A percentile compares a stretch with the other conserved stretches of the same genome.
Evolutionary conservation across 2,888 invertebrate species (phyloP).

Genomic region (Eilema griseolum): DNA sequence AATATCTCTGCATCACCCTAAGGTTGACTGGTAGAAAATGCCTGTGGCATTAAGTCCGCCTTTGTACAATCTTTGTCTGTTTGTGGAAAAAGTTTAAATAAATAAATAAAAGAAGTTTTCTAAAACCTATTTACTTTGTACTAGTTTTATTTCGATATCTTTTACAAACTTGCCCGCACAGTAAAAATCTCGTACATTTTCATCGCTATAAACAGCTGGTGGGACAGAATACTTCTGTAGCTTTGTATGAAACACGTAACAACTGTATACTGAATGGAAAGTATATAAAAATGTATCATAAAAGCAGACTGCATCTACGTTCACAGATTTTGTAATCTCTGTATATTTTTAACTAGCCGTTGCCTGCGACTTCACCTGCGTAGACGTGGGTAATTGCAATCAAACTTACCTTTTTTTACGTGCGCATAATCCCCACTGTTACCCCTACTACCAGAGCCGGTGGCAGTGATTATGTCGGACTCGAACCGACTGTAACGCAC

Average conservation of each 20-base stretch:
- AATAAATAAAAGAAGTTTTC: background rate
- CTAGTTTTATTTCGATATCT: background rate
- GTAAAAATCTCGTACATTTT: conserved; percentile 7
- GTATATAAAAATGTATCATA: conserved; percentile 9
- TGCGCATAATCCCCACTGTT: too few relatives aligned
- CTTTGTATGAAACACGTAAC: conserved; percentile 8
- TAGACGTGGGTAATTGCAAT: too few relatives aligned
- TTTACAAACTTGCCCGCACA: conserved; percentile 1
- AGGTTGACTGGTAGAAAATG: too few relatives aligned
- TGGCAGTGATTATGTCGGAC: too few relatives aligned
- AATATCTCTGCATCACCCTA: too few relatives aligned
- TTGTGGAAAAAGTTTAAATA: too few relatives aligned
- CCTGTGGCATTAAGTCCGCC: too few relatives aligned
- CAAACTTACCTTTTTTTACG: too few relatives aligned
- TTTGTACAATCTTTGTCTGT: too few relatives aligned
- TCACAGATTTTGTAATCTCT: background rate
- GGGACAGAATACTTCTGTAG: background rate
- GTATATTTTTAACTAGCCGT: background rate
- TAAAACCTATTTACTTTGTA: background rate
- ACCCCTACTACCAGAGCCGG: too few relatives aligned
- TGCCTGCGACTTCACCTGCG: too few relatives aligned
- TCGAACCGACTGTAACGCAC: too few relatives aligned
- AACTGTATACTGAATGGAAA: conserved; percentile 10
- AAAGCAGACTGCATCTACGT: background rate
- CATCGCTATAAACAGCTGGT: conserved; percentile 12